Evolutionary conservation across 2,113 vertebrate species (phyloP), one percentile per base, ranked within the genome.

Genomic region (Prionailurus bengalensis): DNA sequence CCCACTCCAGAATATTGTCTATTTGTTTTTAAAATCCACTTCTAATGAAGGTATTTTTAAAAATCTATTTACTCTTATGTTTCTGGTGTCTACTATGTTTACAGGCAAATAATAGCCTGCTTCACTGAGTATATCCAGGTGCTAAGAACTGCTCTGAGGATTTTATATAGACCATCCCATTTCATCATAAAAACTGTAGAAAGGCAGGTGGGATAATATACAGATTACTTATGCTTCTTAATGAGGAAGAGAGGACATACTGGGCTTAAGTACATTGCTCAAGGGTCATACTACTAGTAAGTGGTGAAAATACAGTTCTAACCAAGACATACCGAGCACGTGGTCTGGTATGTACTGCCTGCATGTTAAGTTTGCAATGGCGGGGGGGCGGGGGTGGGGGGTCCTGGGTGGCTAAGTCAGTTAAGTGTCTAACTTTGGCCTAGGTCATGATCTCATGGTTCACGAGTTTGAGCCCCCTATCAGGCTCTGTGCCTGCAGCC

Each of bases 201-300:
- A 78, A 91, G 55, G 36, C 25, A 58, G 48, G 17, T 33, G 21
- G 2, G 16, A 68, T 61, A 83, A 73, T 63, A 78, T 73, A 31
- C 33, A 73, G n/a, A 58, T 91, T 88, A 78, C 0, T 96, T 89
- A 39, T 87, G 13, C 7, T 92, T 90, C 39, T 68, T 71, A 80
- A 63, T n/a, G 36, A 87, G 31, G 53, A 96, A 96, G 76, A 2
- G 7, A 87, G 96, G 33, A 33, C 65, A 91, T 0, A n/a, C 27
- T 36, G 29, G 63, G 16, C 42, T 48, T 45, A 89, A 74, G 45
- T 51, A 68, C 10, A 2, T 51, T 86, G 27, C 7, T 55, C 55
- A 58, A 68, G 31, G 27, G 7, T 79, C 36, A 95, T 2, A 36
- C 12, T 78, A 51, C 17, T 79, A 66, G 31, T 51, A 70, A 74